phyloP scores from a whole-genome alignment of 35 echinoderm and acorn worm species.

The Amphiura filiformis region DNA sequence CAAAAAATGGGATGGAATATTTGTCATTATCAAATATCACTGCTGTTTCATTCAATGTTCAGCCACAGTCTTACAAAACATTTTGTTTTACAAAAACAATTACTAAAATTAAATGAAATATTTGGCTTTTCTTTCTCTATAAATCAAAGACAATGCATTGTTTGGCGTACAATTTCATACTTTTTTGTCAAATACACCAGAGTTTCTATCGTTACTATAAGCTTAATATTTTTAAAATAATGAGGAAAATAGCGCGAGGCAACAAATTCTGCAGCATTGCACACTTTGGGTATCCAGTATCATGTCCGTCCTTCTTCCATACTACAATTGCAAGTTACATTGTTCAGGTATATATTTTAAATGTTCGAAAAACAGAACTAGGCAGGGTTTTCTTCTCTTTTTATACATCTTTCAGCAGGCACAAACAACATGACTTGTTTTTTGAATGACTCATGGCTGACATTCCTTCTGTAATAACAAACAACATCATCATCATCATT shows the following conservation, averaged over 20 bases:
- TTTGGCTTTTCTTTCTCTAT: no score
- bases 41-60: no score
- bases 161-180: background rate
- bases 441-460: background rate
- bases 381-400: background rate
- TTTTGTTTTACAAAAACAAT: no score
- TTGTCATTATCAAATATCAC: no score
- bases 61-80: no score
- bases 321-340: background rate
- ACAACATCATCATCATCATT: no score
- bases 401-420: background rate
- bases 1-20: background rate
- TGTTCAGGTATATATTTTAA: background rate
- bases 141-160: background rate
- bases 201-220: no score
- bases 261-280: slow-evolving; percentile 5
- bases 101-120: no score
- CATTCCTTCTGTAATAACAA: background rate
- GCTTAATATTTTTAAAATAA: background rate
- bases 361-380: background rate
- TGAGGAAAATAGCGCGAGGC: background rate
- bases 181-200: background rate
- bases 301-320: background rate
- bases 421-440: background rate
- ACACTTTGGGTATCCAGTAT: background rate